Evolutionary conservation across 2,888 invertebrate species (phyloP).

Genomic region (Caenorhabditis zanzibari): DNA sequence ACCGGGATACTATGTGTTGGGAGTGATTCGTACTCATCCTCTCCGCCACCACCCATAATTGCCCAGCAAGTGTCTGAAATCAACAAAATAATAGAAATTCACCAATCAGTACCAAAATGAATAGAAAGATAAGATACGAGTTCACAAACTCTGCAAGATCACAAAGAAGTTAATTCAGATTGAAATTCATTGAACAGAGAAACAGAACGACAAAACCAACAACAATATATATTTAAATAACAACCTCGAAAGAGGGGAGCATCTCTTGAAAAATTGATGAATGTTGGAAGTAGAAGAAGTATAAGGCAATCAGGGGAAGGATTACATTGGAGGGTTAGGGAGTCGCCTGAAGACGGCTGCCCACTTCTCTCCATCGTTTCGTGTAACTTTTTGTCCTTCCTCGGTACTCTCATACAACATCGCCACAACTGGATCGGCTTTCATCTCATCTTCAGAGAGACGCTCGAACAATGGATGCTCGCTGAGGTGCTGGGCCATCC

Average conservation of each 20-base stretch:
- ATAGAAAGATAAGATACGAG: conserved; percentile 20
- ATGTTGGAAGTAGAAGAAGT: conserved; percentile 21
- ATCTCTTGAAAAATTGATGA: conserved; percentile 54
- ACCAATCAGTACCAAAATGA: neutral
- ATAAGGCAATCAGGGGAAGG: conserved; percentile 3
- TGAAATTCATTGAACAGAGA: conserved; percentile 51
- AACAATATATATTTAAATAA: conserved; percentile 39
- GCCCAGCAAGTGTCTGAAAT: conserved; percentile 41
- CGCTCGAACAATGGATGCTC: conserved; percentile 91
- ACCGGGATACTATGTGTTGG: conserved; percentile 80
- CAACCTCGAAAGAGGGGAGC: conserved; percentile 20
- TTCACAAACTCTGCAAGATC: conserved; percentile 1
- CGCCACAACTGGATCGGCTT: conserved; percentile 89
- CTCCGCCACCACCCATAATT: conserved; percentile 69
- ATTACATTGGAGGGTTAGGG: conserved; percentile 87
- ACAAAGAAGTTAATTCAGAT: conserved; percentile 2
- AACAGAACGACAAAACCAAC: conserved; percentile 41
- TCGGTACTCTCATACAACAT: conserved; percentile 94
- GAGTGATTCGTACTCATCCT: conserved; percentile 81
- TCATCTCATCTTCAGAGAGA: conserved; percentile 63
- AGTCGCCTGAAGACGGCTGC: conserved; percentile 87
- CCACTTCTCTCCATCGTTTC: conserved; percentile 95
- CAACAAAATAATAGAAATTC: neutral
- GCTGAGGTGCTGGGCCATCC: conserved; percentile 95
- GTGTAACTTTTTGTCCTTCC: conserved; percentile 95